phyloP scores from a whole-genome alignment of 2,888 invertebrate genomes.

The Conchocele bisecta region DNA sequence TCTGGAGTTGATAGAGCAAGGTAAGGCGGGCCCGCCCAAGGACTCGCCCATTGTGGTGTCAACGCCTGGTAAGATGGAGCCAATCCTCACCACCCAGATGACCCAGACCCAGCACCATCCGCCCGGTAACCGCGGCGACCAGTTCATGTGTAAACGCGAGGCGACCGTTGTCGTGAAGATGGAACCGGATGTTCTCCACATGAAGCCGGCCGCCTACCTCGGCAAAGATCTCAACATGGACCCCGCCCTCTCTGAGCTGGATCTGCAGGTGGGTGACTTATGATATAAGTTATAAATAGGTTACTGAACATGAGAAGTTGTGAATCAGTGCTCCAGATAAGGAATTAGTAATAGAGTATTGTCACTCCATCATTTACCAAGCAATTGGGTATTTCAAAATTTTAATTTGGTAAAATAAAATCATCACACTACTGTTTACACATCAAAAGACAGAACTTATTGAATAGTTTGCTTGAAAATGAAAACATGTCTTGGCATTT shows the following conservation, averaged over 20 bases:
- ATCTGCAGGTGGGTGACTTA: conserved; percentile 82
- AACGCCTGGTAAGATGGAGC: conserved; percentile 22
- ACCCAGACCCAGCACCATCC: conserved; percentile 3
- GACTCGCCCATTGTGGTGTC: conserved; percentile 32
- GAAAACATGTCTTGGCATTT: too few species aligned
- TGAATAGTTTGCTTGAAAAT: too few species aligned
- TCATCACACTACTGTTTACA: too few species aligned
- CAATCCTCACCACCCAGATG: conserved; percentile 9
- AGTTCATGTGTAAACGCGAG: conserved; percentile 27
- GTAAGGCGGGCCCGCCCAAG: conserved; percentile 69
- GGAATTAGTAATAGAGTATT: background rate
- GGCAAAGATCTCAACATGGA: conserved; percentile 63
- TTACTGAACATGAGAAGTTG: background rate
- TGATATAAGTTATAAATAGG: background rate
- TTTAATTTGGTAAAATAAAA: too few species aligned
- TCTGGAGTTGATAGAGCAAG: conserved; percentile 78
- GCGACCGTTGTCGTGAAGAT: conserved; percentile 40
- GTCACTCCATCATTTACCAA: too few species aligned
- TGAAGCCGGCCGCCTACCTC: conserved; percentile 41
- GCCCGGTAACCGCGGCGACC: background rate
- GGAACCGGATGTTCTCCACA: conserved; percentile 37
- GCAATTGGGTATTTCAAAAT: too few species aligned
- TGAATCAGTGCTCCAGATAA: background rate
- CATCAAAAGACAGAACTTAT: too few species aligned
- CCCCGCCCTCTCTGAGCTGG: conserved; percentile 69